These are phyloP conservation scores for Poeciliopsis retropinna DNA, from an alignment of 2,113 vertebrate genomes.

Conservation along the genomic window DNA sequence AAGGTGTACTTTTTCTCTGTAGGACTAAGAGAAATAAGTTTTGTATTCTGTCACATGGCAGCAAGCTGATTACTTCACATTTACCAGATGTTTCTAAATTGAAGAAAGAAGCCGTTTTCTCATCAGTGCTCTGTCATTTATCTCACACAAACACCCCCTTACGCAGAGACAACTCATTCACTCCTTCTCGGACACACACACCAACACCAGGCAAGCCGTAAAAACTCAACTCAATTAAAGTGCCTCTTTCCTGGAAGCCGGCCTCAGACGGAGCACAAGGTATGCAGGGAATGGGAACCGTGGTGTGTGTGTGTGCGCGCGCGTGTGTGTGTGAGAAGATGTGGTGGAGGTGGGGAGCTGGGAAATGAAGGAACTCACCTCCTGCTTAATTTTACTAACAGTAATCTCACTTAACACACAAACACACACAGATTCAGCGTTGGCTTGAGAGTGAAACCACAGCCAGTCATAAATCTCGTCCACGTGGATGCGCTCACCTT, in stretches of 20 bases:
- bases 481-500: constrained; percentile 66
- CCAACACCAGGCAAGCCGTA: constrained; percentile 77
- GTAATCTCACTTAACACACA: constrained; percentile 28
- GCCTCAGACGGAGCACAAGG: constrained; percentile 81
- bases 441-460: constrained; percentile 42
- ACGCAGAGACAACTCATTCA: constrained; percentile 50
- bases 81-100: neutral
- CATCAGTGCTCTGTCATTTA: constrained; percentile 21
- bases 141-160: constrained; percentile 17
- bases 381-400: constrained; percentile 52
- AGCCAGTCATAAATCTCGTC: constrained; percentile 55
- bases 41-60: neutral
- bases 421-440: constrained; percentile 16
- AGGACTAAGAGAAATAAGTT: no score
- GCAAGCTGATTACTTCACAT: neutral
- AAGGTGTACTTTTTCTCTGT: neutral
- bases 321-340: constrained; percentile 13
- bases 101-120: neutral
- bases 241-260: constrained; percentile 84
- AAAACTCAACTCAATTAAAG: constrained; percentile 86
- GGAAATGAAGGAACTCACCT: constrained; percentile 46
- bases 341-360: neutral
- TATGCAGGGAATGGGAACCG: constrained; percentile 82
- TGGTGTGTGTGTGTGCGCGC: constrained; percentile 62
- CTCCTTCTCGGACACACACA: constrained; percentile 56